Evolutionary conservation across 64 coral and sea anemone species (phyloP).

Genomic region (Stylophora pistillata): DNA sequence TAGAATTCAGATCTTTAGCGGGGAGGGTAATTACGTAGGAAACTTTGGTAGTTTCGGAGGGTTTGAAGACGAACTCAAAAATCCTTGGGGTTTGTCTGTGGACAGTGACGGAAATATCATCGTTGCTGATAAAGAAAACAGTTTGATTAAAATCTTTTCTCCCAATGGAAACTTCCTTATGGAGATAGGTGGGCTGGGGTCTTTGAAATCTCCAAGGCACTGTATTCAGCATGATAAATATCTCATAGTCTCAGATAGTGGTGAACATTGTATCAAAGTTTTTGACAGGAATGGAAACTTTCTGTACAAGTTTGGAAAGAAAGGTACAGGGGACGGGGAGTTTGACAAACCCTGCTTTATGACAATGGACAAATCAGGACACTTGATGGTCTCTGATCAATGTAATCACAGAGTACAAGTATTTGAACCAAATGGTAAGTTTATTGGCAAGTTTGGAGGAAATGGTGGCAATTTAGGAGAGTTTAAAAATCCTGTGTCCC

Average conservation of each 20-base stretch:
- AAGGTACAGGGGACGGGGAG: slow-evolving; percentile 32
- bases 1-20: slow-evolving; percentile 16
- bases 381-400: slow-evolving; percentile 63
- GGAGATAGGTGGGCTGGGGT: not conserved
- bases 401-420: slow-evolving; percentile 60
- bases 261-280: slow-evolving; percentile 55
- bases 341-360: slow-evolving; percentile 46
- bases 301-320: slow-evolving; percentile 27
- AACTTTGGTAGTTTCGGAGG: slow-evolving; percentile 19
- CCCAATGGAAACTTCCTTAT: slow-evolving; percentile 50
- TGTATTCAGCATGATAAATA: slow-evolving; percentile 43
- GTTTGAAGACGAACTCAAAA: slow-evolving; percentile 1
- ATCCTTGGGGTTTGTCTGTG: slow-evolving; percentile 39
- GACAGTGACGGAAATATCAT: slow-evolving; percentile 60
- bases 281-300: slow-evolving; percentile 38
- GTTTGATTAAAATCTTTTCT: slow-evolving; percentile 55
- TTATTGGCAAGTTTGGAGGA: slow-evolving; percentile 61
- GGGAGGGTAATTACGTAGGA: not conserved
- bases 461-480: slow-evolving; percentile 18
- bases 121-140: slow-evolving; percentile 53
- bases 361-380: slow-evolving; percentile 46
- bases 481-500: not conserved
- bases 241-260: slow-evolving; percentile 21
- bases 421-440: slow-evolving; percentile 50
- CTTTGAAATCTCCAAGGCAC: slow-evolving; percentile 28